phyloP scores from a whole-genome alignment of 2,888 invertebrate species.

The Rhogogaster chlorosoma region DNA sequence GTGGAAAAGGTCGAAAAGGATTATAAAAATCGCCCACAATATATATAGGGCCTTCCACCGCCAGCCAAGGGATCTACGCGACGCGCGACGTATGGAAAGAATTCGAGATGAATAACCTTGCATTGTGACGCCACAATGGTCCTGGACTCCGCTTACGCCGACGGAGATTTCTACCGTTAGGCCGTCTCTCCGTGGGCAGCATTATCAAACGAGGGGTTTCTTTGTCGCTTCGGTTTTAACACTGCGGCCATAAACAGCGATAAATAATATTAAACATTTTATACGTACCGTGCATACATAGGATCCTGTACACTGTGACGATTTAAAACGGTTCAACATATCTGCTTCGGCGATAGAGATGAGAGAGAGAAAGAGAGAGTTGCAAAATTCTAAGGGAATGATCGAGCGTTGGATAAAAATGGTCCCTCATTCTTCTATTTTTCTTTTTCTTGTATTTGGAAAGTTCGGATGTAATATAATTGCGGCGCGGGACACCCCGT shows the following conservation, averaged over 20 bases:
- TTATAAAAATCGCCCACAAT: background rate
- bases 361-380: background rate
- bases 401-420: background rate
- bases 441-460: background rate
- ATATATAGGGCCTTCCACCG: background rate
- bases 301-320: background rate
- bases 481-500: background rate
- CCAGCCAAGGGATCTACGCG: too few relatives aligned
- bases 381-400: background rate
- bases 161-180: conserved; percentile 70
- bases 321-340: background rate
- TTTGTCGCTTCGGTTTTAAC: conserved; percentile 13
- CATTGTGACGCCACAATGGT: conserved; percentile 75
- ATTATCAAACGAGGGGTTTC: conserved; percentile 58
- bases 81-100: conserved; percentile 69
- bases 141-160: conserved; percentile 41
- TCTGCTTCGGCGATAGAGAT: background rate
- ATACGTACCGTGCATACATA: conserved; percentile 30
- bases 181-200: conserved; percentile 72
- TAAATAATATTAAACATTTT: conserved; percentile 42
- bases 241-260: conserved; percentile 38
- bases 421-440: background rate
- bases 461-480: too few relatives aligned
- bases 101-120: conserved; percentile 77
- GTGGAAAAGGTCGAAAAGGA: background rate